These are phyloP conservation scores for Limenitis camilla DNA, from an alignment of 2,888 invertebrate genomes.

Conservation along the genomic window DNA sequence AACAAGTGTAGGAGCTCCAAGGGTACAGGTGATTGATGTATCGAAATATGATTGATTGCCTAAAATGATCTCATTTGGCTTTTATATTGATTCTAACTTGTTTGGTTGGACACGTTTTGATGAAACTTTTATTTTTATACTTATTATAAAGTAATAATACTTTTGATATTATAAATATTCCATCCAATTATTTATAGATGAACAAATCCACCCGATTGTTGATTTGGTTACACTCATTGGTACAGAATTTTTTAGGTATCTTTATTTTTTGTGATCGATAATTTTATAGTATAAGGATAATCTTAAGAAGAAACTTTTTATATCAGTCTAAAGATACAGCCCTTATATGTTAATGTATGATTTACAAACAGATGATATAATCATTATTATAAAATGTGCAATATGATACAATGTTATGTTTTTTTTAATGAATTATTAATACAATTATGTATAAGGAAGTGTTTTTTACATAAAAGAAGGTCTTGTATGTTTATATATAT, in stretches of 20 bases:
- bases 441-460: background rate
- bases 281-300: too few relatives aligned
- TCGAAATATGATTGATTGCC: constrained; percentile 54
- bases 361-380: background rate
- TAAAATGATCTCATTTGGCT: constrained; percentile 64
- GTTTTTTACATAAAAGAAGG: too few relatives aligned
- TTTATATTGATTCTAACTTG: constrained; percentile 41
- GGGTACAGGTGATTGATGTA: constrained; percentile 57
- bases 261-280: too few relatives aligned
- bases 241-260: too few relatives aligned
- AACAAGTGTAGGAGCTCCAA: constrained; percentile 33
- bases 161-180: too few relatives aligned
- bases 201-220: too few relatives aligned
- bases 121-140: background rate
- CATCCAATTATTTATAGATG: too few relatives aligned
- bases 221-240: too few relatives aligned
- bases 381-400: constrained; percentile 1
- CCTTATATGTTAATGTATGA: background rate
- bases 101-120: constrained; percentile 3
- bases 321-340: too few relatives aligned
- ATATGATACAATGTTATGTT: background rate
- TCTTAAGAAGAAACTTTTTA: too few relatives aligned
- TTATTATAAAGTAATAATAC: background rate
- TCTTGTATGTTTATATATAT: too few relatives aligned
- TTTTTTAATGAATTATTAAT: constrained; percentile 2